A percentile compares a stretch with the other conserved stretches of the same genome.
Conservation (phyloP, 2,888 invertebrate species). For the Andrena praecox region DNA sequence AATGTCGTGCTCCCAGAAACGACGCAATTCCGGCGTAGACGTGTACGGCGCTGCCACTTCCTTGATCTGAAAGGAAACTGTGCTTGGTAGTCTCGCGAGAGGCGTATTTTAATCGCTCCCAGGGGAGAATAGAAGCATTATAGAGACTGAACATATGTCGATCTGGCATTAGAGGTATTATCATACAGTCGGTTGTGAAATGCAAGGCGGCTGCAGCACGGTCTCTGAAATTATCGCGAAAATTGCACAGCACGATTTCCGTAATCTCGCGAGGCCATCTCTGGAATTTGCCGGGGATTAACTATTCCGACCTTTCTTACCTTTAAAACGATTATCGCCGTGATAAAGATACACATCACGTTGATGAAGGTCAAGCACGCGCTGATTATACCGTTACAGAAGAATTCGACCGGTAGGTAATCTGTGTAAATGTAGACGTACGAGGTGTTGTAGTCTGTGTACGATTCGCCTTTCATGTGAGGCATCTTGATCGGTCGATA, state of each 20-base stretch:
- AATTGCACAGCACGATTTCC: background rate
- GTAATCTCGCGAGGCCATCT: conserved; percentile 3
- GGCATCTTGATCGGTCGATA: conserved; percentile 90
- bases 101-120: background rate
- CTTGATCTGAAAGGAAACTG: conserved; percentile 87
- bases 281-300: background rate
- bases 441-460: conserved; percentile 87
- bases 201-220: background rate
- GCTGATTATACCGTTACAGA: conserved; percentile 92
- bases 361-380: conserved; percentile 92
- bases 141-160: background rate
- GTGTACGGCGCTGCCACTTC: conserved; percentile 94
- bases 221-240: background rate
- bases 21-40: conserved; percentile 90
- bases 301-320: conserved; percentile 75
- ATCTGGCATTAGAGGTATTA: conserved; percentile 8
- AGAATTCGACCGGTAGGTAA: conserved; percentile 91
- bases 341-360: conserved; percentile 93
- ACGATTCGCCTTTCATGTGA: conserved; percentile 89
- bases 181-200: background rate
- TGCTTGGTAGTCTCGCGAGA: background rate
- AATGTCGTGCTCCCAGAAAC: conserved; percentile 92
- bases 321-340: conserved; percentile 92
- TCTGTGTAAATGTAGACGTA: conserved; percentile 90
- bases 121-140: background rate